Conservation (phyloP, 2,888 invertebrate species). For the Atethmia centrago region DNA sequence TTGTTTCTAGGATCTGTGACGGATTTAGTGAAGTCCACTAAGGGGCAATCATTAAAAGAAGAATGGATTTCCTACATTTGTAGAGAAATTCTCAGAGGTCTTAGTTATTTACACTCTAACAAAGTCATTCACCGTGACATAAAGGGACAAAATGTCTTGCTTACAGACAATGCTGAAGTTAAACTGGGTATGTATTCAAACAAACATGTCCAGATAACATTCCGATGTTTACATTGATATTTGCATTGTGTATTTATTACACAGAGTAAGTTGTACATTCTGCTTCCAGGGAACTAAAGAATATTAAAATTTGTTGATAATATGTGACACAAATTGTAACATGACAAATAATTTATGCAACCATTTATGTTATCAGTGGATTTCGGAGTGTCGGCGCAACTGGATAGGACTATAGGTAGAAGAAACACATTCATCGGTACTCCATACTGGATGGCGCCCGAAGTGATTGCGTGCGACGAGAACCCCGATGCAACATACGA, state of each 20-base stretch:
- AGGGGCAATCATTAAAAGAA: constrained; percentile 99
- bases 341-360: constrained; percentile 19
- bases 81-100: constrained; percentile 98
- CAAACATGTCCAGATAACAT: constrained; percentile 26
- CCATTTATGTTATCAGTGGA: constrained; percentile 93
- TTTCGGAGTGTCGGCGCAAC: constrained; percentile 99
- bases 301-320: background rate
- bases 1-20: constrained; percentile 95
- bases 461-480: constrained; percentile 99
- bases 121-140: constrained; percentile 99
- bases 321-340: constrained; percentile 5
- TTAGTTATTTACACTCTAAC: constrained; percentile 99
- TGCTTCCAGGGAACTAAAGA: background rate
- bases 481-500: constrained; percentile 99
- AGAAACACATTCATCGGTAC: constrained; percentile 99
- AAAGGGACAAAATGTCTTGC: constrained; percentile 99
- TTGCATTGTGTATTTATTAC: constrained; percentile 7
- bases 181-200: constrained; percentile 94
- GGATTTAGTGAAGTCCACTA: constrained; percentile 99
- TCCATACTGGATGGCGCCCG: constrained; percentile 99
- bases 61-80: constrained; percentile 99
- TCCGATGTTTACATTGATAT: constrained; percentile 17
- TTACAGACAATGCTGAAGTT: constrained; percentile 99
- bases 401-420: constrained; percentile 99
- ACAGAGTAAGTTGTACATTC: constrained; percentile 4